Base-by-base conservation (phyloP, 1,140 invertebrate genomes). In the Euura lappo region DNA sequence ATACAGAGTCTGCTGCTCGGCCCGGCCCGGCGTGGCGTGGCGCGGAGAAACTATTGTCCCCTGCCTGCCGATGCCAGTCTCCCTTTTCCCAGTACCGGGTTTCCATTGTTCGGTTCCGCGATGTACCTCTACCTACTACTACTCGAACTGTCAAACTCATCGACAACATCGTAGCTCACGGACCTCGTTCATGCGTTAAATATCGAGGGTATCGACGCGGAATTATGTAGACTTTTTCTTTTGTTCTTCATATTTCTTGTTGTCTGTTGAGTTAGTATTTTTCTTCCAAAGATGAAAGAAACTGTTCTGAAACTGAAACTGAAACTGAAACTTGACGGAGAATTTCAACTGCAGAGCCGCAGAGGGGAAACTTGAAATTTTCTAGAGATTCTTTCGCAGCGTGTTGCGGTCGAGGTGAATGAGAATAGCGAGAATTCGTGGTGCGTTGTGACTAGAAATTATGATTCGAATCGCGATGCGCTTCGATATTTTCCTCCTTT, bases 401-500 rank as follows among this genome's bases (percentile, higher is more conserved):
- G 28, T 28, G 28, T 28, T 28, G 28, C 28, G 1, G 28, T 28
- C 28, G 28, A 28, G 28, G 28, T 28, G 28, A 28, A 28, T 28
- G 28, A 28, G 28, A 28, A 28, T 28, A 28, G 28, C 28, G 28
- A 28, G 28, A 28, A 28, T 28, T 28, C 28, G 28, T 28, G 28
- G 28, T 28, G 28, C 28, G 28, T 28, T 28, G 28, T 1, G 28
- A 28, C 28, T 28, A 28, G 28, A 28, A 28, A 28, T 28, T 28
- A 28, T 28, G 28, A 28, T 28, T 28, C 51, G 51, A 60, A 11
- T 60, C 51, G 51, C 51, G 51, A 60, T n/a, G 10, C 51, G 51
- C 51, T 60, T 4, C 51, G 28, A 28, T 28, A 28, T 72, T 73
- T 47, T 60, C 45, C 73, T 74, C 71, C 71, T 72, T 73, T 69